These are phyloP conservation scores for Drosophila gunungcola DNA, from an alignment of 1,140 invertebrate species.

Conservation along the genomic window DNA sequence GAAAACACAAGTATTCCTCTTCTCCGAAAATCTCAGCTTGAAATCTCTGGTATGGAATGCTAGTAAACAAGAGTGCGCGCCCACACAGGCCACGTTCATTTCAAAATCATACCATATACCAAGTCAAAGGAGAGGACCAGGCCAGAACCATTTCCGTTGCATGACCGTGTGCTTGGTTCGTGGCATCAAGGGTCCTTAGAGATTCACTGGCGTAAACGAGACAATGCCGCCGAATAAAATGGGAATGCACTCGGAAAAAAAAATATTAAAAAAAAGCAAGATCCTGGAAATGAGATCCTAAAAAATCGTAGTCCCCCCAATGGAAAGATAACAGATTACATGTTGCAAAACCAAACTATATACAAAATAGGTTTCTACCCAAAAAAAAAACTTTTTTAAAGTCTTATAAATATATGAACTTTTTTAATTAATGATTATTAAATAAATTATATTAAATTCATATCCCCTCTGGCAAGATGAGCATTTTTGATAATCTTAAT, in stretches of 20 bases:
- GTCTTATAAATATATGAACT: too few relatives aligned
- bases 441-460: too few relatives aligned
- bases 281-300: not conserved
- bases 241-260: conserved; percentile 10
- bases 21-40: conserved; percentile 33
- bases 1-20: conserved; percentile 12
- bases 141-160: conserved; percentile 51
- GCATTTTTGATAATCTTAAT: too few relatives aligned
- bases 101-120: conserved; percentile 28
- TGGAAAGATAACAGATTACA: too few relatives aligned
- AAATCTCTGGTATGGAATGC: conserved; percentile 38
- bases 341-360: too few relatives aligned
- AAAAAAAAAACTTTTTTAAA: too few relatives aligned
- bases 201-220: conserved; percentile 74
- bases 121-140: conserved; percentile 19
- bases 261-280: not conserved
- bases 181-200: conserved; percentile 67
- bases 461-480: too few relatives aligned
- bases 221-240: conserved; percentile 49
- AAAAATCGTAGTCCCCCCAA: too few relatives aligned
- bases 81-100: conserved; percentile 32
- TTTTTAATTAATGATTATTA: too few relatives aligned
- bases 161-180: conserved; percentile 27
- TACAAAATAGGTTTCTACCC: too few relatives aligned
- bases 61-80: conserved; percentile 18